A percentile compares a stretch with the other conserved stretches of the same genome.
phyloP scores from a whole-genome alignment of 2,888 invertebrate genomes.

The Synanthedon tipuliformis region DNA sequence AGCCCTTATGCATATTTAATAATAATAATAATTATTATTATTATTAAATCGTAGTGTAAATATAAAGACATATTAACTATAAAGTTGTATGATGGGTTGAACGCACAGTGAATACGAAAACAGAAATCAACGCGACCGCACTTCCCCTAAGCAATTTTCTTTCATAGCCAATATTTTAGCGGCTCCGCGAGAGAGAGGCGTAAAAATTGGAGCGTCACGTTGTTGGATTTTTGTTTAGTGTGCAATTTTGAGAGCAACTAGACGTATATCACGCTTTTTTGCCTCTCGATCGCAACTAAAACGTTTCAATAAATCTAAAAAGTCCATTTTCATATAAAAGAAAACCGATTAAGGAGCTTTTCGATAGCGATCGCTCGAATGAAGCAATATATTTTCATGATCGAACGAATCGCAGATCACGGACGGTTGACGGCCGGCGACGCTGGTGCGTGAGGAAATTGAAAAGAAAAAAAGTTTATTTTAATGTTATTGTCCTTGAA shows the following conservation, averaged over 20 bases:
- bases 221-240: constrained; percentile 58
- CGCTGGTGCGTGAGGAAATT: constrained; percentile 60
- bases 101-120: constrained; percentile 63
- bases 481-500: constrained; percentile 45
- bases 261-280: constrained; percentile 52
- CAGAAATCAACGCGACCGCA: constrained; percentile 61
- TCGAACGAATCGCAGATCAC: constrained; percentile 62
- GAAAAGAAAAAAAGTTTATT: constrained; percentile 55
- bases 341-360: constrained; percentile 69
- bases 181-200: constrained; percentile 34
- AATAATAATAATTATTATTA: no score
- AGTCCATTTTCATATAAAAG: constrained; percentile 69
- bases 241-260: constrained; percentile 49
- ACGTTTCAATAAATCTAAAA: constrained; percentile 61
- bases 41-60: no score
- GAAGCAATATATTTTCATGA: constrained; percentile 70
- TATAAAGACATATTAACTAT: no score
- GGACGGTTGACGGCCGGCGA: constrained; percentile 43
- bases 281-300: constrained; percentile 55
- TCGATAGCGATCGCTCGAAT: constrained; percentile 65
- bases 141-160: constrained; percentile 56
- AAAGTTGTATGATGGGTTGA: constrained; percentile 42
- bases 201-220: constrained; percentile 51
- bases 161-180: constrained; percentile 45
- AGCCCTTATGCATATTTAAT: no score